Percentiles rank a stretch among this genome's conserved stretches.
These are phyloP conservation scores for Macrochelys suwanniensis DNA, from an alignment of 2,797 vertebrate species.

Conservation along the genomic window DNA sequence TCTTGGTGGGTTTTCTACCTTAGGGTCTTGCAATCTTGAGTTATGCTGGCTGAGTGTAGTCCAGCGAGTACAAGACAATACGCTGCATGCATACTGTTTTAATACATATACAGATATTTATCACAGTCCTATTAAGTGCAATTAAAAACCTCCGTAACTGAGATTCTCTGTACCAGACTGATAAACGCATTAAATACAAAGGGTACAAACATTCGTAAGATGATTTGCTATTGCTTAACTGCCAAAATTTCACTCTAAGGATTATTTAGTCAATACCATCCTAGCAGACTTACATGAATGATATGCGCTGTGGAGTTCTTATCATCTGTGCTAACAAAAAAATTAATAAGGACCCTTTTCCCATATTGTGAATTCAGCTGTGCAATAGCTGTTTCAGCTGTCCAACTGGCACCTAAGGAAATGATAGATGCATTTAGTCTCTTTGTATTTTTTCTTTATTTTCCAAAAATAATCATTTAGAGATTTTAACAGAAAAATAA, in stretches of 20 bases:
- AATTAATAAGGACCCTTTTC: slow-evolving; percentile 92
- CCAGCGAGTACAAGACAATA: neutral
- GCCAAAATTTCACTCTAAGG: neutral
- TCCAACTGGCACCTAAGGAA: slow-evolving; percentile 87
- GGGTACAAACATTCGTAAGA: neutral
- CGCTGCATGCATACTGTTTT: neutral
- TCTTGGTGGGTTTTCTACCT: neutral
- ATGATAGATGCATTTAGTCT: slow-evolving; percentile 25
- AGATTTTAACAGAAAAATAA: slow-evolving; percentile 6
- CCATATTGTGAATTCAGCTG: slow-evolving; percentile 91
- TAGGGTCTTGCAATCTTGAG: neutral
- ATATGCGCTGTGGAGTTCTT: slow-evolving; percentile 91
- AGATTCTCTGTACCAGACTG: neutral
- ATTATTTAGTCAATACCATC: neutral
- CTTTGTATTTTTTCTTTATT: neutral
- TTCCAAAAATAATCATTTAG: neutral
- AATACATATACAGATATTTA: neutral
- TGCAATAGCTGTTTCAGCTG: slow-evolving; percentile 88
- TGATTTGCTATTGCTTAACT: neutral
- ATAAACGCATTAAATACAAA: neutral
- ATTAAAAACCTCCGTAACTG: neutral
- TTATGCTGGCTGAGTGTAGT: neutral
- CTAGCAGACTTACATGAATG: slow-evolving; percentile 91
- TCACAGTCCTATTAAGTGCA: neutral
- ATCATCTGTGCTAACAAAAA: slow-evolving; percentile 94